Conservation (phyloP, 2,888 invertebrate species). For the Chironomus riparius region DNA sequence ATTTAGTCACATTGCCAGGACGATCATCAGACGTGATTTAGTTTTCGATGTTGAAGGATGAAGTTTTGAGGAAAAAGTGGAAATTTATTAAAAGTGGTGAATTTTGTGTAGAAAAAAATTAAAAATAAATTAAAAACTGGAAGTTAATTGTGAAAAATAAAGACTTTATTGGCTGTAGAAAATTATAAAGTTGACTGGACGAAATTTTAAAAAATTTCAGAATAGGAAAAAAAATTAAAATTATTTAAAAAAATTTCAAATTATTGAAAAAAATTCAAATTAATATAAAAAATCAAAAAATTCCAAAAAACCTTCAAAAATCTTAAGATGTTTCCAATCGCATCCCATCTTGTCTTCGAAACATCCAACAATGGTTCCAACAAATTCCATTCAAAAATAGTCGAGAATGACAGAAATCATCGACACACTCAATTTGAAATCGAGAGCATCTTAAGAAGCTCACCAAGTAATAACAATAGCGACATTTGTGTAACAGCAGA, state of each 20-base stretch:
- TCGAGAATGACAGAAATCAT: background rate
- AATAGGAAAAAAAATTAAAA: background rate
- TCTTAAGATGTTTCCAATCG: conserved; percentile 3
- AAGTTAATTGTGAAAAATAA: too few relatives aligned
- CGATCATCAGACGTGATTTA: conserved; percentile 21
- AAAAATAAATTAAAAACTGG: too few relatives aligned
- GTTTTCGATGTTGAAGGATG: background rate
- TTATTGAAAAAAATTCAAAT: background rate
- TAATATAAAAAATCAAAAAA: too few relatives aligned
- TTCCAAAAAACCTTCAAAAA: too few relatives aligned
- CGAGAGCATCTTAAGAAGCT: conserved; percentile 21
- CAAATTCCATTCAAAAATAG: conserved; percentile 2
- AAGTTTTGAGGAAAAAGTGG: background rate
- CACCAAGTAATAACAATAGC: background rate
- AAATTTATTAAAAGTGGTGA: background rate
- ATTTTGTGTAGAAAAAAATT: background rate
- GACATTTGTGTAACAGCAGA: conserved; percentile 24
- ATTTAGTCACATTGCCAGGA: conserved; percentile 6
- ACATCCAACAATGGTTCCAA: background rate
- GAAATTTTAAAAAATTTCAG: background rate
- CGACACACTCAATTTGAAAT: conserved; percentile 14
- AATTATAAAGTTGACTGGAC: too few relatives aligned
- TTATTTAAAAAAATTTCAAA: too few relatives aligned
- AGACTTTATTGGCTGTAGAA: too few relatives aligned
- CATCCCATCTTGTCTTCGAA: conserved; percentile 5